Base-by-base conservation (phyloP, 2,888 invertebrate species). In the Allygus modestus region DNA sequence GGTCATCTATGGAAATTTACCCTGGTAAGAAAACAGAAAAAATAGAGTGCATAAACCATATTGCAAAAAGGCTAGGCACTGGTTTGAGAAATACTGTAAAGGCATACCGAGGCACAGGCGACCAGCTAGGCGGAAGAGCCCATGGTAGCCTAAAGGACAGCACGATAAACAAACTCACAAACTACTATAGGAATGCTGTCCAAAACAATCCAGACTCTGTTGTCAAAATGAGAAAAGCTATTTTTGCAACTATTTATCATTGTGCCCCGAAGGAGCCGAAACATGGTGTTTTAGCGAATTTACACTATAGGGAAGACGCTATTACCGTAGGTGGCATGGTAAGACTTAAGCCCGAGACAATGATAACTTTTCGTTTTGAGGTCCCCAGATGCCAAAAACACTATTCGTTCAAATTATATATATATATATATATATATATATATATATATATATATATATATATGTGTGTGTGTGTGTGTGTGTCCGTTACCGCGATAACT, bases 31-130 rank as follows among this genome's bases (percentile, higher is more conserved):
- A 23, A 23, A 46, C 46, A 41, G 46, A 77, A 46, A 77, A 87
- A 83, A 84, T 85, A 37, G 85, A 87, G 69, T 87, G 85, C 65
- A 20, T 86, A 15, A 87, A 87, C 84, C 86, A 87, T 41, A 84
- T 86, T 11, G 84, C 86, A 33, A 86, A 87, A 77, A 43, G 87
- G 58, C 26, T 86, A 15, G 85, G 85, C 4, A 84, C 86, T 23
- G 81, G 81, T 15, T 82, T 86, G 17, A 71, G 84, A 51, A 84
- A 79, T 11, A 51, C 83, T 61, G 79, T 84, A 1, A 69, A 61
- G n/a, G 79, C 82, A 17, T 43, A 85, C 41, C 81, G 26, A 23
- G 43, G 71, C 37, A 84, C 58, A 81, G 79, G 82, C 26, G 79
- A 69, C 15, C 73, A 79, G 9, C 77, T 85, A 7, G 86, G 75